These are phyloP conservation scores for Premnoplex brunnescens DNA, from an alignment of 2,797 vertebrate species.

Conservation along the genomic window DNA sequence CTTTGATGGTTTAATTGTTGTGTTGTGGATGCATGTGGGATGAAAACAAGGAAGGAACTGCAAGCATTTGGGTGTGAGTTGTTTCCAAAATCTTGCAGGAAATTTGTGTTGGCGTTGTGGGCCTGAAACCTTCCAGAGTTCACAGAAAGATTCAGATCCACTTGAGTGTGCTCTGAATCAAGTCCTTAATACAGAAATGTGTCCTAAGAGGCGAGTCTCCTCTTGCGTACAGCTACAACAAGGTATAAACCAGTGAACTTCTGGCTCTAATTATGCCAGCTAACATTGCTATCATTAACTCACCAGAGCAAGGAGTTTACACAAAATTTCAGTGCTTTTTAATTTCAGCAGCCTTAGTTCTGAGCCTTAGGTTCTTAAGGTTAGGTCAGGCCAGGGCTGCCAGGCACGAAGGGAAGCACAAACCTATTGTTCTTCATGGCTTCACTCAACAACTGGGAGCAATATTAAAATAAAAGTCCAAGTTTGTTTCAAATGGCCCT, in stretches of 20 bases:
- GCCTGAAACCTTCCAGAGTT: background rate
- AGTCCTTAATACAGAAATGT: background rate
- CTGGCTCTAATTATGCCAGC: background rate
- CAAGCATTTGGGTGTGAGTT: background rate
- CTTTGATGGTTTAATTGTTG: background rate
- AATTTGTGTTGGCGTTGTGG: background rate
- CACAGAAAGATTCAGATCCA: background rate
- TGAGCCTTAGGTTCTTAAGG: background rate
- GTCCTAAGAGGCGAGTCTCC: background rate
- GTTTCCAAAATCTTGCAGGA: conserved; percentile 16
- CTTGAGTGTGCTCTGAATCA: background rate
- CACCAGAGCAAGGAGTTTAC: background rate
- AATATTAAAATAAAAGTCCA: background rate
- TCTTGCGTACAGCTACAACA: background rate
- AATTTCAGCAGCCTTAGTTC: background rate
- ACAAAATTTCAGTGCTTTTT: background rate
- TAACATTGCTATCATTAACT: background rate
- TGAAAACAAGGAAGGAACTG: background rate
- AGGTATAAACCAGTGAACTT: background rate
- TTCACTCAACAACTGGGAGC: background rate
- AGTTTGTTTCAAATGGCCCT: background rate
- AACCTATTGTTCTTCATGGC: background rate
- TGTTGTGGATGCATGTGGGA: background rate
- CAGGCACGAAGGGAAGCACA: fast-evolving
- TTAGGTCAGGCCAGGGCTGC: background rate